Evolutionary conservation across 2,888 invertebrate species (phyloP), one percentile per base, ranked within the genome.

Genomic region (Andrena praecox): DNA sequence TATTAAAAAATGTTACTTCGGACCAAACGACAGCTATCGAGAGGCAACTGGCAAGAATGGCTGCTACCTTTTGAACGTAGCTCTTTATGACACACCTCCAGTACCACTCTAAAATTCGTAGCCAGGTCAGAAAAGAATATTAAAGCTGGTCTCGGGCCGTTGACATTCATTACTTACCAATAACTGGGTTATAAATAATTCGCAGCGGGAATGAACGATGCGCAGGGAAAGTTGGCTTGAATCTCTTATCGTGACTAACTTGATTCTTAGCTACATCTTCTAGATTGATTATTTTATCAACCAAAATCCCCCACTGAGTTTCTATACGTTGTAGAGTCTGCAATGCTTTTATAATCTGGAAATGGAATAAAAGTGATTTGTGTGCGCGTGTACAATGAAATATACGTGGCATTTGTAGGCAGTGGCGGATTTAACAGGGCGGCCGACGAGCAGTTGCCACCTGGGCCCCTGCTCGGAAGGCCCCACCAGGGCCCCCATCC

Each of bases 21-120:
- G 99, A 99, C 99, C 99, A 99, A n/a, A 99, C 98, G 48, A 99
- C 98, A 92, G 97, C 96, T 31, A 97, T 94, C 0, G 99, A 99
- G 94, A 99, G 95, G 56, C 96, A 94, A 2, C 96, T 97, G 0
- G 98, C 96, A 12, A 96, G 89, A 33, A 97, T 95, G 1, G 98
- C 97, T 86, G 97, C 94, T 0, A 95, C 92, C 93, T 97, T 97
- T 89, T 97, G 95, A 80, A 97, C 96, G 91, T 98, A 97, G 67
- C 97, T 96, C 90, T 96, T 96, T 27, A 98, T 87, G 77, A 97
- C 93, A 94, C 99, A 99, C 93, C 98, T 97, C 98, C 99, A 99
- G 94, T 98, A 98, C 99, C 99, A 99, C 94, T 99, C 99, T 98
- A 94, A 81, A 95, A 94, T 80, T 84, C 35, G 62, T 75, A 69